Evolutionary conservation across 2,888 invertebrate genomes (phyloP), one percentile per base, ranked within the genome.

Genomic region (Hydroisotoma schaefferi): DNA sequence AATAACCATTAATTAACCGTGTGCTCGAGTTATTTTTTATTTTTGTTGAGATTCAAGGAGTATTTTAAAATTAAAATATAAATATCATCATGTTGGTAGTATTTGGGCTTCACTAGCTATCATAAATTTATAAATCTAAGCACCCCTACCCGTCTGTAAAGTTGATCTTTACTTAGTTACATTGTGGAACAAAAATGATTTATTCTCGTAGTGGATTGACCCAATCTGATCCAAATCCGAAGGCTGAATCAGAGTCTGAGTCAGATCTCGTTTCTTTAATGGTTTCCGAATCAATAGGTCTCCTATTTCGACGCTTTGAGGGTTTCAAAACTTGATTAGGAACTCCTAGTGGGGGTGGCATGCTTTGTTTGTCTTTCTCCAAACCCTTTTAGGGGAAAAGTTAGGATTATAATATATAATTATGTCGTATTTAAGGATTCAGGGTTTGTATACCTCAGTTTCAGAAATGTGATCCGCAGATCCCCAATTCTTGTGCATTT

Each of bases 241-340:
- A 90, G 0, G 90, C 91, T 0, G 88, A 84, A 75, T 93, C 92
- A 0, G 91, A 92, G 76, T 93, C 92, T 0, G 90, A 90, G 75
- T 90, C 90, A 28, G 70, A 67, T 54, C 55, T 46, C 40, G 44
- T 52, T 60, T 69, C 66, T 59, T 59, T 54, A 25, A 67, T 67
- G 6, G 67, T 55, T 1, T 66, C 40, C 8, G 67, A 53, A 29
- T 62, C 57, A 23, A 28, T 10, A 37, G 56, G 59, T 33, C 59
- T 54, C 27, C 52, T 37, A 25, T 40, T 56, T 54, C 55, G 37
- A 22, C 55, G 59, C 46, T 57, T 62, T 55, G 55, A 63, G 56
- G 51, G 65, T 49, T 63, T 69, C 40, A 56, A 57, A 43, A 48
- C 53, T 15, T 40, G 38, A 20, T 28, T 54, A 6, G 54, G 25